These are phyloP conservation scores for Melanotaenia nigrans DNA, from an alignment of 2,797 vertebrate species.

Conservation along the genomic window DNA sequence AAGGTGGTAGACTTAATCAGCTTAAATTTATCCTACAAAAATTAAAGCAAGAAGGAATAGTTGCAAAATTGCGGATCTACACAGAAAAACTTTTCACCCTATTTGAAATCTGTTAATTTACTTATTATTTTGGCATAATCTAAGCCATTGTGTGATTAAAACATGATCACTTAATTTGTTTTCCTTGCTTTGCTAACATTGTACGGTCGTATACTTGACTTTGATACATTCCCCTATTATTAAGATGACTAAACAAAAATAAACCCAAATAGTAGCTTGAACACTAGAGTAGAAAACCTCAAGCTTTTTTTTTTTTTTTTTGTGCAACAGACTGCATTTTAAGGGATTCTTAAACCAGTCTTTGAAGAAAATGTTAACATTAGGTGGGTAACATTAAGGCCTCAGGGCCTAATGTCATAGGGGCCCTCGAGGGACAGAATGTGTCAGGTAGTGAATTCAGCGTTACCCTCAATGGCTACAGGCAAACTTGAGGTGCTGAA, in stretches of 20 bases:
- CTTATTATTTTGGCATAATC: neutral
- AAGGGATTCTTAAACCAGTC: neutral
- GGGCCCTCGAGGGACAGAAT: constrained; percentile 15
- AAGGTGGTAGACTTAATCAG: neutral
- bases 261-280: neutral
- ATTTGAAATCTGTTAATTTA: neutral
- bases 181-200: neutral
- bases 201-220: neutral
- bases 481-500: constrained; percentile 35
- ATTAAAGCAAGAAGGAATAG: neutral
- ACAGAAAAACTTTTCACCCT: neutral
- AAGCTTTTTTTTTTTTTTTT: neutral
- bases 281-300: neutral
- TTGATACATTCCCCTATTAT: neutral
- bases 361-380: neutral
- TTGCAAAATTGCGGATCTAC: neutral
- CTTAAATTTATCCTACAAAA: neutral
- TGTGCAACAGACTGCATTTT: neutral
- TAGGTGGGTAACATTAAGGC: neutral
- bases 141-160: neutral
- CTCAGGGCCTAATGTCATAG: constrained; percentile 11
- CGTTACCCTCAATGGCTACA: constrained; percentile 17
- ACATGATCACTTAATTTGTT: neutral
- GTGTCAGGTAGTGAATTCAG: constrained; percentile 19
- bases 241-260: neutral